Evolutionary conservation across 1,140 invertebrate genomes (phyloP).

Genomic region (Cotesia typhae): DNA sequence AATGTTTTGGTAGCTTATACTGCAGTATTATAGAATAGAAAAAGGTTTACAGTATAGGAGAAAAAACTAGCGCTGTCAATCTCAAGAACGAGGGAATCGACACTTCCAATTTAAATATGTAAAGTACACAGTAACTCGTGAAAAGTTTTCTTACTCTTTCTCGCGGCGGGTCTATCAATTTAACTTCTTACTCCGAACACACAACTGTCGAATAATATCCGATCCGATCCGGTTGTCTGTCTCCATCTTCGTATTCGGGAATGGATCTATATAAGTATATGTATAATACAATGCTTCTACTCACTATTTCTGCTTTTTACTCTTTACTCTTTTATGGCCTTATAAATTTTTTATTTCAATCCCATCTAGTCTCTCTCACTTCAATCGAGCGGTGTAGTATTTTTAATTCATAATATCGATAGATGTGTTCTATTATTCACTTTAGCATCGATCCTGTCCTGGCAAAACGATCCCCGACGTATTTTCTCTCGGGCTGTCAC

Average conservation of each 20-base stretch:
- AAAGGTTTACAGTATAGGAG: too few relatives aligned
- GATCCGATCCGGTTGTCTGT: conserved; percentile 27
- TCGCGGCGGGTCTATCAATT: conserved; percentile 49
- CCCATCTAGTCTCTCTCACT: conserved; percentile 23
- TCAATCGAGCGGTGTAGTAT: neutral
- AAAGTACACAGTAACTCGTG: conserved; percentile 49
- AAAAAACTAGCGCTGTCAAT: conserved; percentile 46
- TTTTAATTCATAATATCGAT: conserved; percentile 15
- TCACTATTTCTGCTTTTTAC: too few relatives aligned
- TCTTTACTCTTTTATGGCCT: too few relatives aligned
- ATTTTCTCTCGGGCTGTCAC: neutral
- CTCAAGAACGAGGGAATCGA: conserved; percentile 51
- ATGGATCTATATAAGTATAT: too few relatives aligned
- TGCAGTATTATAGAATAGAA: too few relatives aligned
- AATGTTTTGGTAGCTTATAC: too few relatives aligned
- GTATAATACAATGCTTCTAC: too few relatives aligned
- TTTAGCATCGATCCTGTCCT: neutral
- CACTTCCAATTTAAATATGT: conserved; percentile 61
- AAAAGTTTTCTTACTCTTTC: conserved; percentile 35
- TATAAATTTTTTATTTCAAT: conserved; percentile 38
- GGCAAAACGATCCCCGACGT: conserved; percentile 13
- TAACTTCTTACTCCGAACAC: conserved; percentile 49
- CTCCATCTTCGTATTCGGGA: neutral
- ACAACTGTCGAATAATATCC: conserved; percentile 42
- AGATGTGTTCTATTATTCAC: conserved; percentile 1